Conservation (phyloP, 2,797 vertebrate genomes). For the Ispidina picta region DNA sequence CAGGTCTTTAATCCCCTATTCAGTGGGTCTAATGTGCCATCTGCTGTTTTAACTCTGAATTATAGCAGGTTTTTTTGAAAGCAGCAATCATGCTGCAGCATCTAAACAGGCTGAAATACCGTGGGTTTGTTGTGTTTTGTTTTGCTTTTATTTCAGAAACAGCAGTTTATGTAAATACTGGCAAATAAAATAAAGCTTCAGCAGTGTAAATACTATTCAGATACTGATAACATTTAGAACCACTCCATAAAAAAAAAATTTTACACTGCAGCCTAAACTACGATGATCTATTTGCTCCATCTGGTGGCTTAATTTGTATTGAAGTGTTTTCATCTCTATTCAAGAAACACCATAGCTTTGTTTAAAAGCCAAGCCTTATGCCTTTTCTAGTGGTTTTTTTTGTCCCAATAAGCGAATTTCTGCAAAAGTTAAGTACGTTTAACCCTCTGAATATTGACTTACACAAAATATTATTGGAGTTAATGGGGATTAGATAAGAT, state of each 20-base stretch:
- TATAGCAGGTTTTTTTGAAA: neutral
- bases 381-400: neutral
- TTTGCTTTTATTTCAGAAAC: neutral
- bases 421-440: neutral
- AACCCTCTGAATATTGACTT: neutral
- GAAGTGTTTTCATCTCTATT: too few relatives aligned
- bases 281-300: conserved; percentile 6
- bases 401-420: neutral
- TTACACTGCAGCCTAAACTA: neutral
- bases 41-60: conserved; percentile 30
- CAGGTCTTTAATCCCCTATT: neutral
- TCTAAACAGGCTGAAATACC: neutral
- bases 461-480: neutral
- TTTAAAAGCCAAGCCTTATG: neutral
- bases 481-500: rapidly evolving
- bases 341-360: neutral
- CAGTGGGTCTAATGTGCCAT: conserved; percentile 11
- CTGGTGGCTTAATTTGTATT: conserved; percentile 4
- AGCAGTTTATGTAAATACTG: neutral
- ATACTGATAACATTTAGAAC: rapidly evolving
- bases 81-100: neutral
- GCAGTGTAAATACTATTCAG: neutral
- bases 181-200: neutral
- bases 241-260: neutral
- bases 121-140: rapidly evolving